These are phyloP conservation scores for Symphodus melops DNA, from an alignment of 2,113 vertebrate genomes.

Conservation along the genomic window DNA sequence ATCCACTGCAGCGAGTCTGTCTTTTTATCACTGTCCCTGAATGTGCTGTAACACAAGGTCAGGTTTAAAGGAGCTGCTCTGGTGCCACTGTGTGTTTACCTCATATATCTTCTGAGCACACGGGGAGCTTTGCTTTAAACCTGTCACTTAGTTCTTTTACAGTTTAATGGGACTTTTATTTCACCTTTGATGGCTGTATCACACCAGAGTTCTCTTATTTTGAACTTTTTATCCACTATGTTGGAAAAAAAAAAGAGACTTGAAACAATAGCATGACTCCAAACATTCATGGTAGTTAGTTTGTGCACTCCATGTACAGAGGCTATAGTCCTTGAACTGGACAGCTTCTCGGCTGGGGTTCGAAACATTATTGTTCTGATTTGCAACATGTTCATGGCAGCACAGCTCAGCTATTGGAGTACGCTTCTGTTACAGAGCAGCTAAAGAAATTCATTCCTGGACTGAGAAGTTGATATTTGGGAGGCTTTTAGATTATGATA, in stretches of 20 bases:
- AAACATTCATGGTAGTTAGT: not conserved
- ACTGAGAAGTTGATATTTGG: no score
- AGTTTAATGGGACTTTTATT: conserved; percentile 12
- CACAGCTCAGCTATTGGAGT: no score
- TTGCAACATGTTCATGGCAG: no score
- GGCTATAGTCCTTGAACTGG: no score
- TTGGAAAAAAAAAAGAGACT: not conserved
- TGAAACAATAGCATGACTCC: not conserved
- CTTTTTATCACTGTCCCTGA: conserved; percentile 15
- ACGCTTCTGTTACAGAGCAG: no score
- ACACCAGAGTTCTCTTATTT: not conserved
- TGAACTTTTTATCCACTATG: not conserved
- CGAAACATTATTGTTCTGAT: no score
- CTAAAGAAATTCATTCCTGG: no score
- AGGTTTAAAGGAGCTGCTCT: conserved; percentile 18
- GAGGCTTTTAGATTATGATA: no score
- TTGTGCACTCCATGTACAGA: no score
- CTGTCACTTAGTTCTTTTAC: conserved; percentile 1
- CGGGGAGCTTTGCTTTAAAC: not conserved
- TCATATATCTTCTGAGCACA: not conserved
- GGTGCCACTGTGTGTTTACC: not conserved
- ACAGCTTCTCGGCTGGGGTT: no score
- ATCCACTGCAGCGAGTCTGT: not conserved
- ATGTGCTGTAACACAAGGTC: conserved; percentile 33
- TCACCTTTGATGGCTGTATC: not conserved